Evolutionary conservation across 2,888 invertebrate genomes (phyloP), one percentile per base, ranked within the genome.

Genomic region (Hesperia comma): DNA sequence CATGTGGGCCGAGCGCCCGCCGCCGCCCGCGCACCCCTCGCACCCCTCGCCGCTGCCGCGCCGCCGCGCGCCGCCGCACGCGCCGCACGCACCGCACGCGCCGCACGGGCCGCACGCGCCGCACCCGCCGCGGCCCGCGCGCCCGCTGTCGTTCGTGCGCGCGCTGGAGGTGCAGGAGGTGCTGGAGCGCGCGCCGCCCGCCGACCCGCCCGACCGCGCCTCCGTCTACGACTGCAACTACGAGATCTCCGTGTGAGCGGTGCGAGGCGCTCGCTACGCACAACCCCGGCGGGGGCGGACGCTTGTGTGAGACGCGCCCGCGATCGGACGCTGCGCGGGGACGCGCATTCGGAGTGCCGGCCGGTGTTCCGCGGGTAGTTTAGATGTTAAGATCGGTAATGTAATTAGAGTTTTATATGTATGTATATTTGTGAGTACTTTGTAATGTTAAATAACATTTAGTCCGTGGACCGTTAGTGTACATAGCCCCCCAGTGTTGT

Each of bases 191-290:
- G 95, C 82, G 88, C 94, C 77, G 79, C 88, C 80, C 80, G 89
- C 78, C 74, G 74, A 84, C 64, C 88, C 96, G 15, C 96, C 97
- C 60, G 97, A 97, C 87, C 95, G 97, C 79, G 96, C 96, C 79
- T 97, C 97, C 88, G 96, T 97, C 75, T 98, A 98, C 90, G 98
- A 98, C 89, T 97, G 97, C 96, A 98, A 97, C 94, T 98, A 98
- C 90, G 98, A 98, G 92, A 98, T 98, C 93, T 97, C 97, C 77
- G 98, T 98, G 94, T 98, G 96, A 68, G 43, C 66, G 61, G 63
- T 21, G 12, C 61, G 71, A 51, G 58, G 67, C 70, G 69, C 73
- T 71, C 63, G 63, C 63, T 68, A 74, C 77, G 77, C 78, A 78
- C 79, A 77, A 78, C 69, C 19, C 69, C 19, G 21, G 15, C 57